Evolutionary conservation across 1,140 invertebrate species (phyloP).

Genomic region (Dysdera silvatica): DNA sequence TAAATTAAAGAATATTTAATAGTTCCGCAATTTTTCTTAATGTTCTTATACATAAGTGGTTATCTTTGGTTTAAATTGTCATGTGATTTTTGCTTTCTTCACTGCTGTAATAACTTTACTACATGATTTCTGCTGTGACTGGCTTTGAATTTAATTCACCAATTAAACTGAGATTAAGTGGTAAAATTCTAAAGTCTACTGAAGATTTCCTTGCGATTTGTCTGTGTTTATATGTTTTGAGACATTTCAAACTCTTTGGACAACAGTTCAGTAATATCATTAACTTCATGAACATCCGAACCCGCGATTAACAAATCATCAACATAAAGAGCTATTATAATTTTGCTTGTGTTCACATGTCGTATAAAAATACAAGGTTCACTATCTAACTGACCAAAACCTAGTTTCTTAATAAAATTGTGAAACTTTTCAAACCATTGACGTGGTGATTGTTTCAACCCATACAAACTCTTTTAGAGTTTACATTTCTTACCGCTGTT

Average conservation of each 20-base stretch:
- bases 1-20: not conserved
- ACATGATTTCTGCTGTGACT: no score
- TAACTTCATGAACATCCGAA: not conserved
- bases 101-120: no score
- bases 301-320: conserved; percentile 14
- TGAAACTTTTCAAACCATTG: conserved; percentile 39
- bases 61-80: no score
- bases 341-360: not conserved
- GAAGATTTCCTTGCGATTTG: no score
- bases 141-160: no score
- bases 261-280: not conserved
- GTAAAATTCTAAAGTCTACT: no score
- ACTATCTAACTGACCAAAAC: not conserved
- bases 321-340: not conserved
- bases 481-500: conserved; percentile 30
- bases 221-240: no score
- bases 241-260: conserved; percentile 20
- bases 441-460: conserved; percentile 38
- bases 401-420: not conserved
- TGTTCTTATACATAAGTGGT: no score
- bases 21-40: not conserved
- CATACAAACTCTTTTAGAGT: conserved; percentile 40
- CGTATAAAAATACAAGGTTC: conserved; percentile 1
- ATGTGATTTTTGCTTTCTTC: no score
- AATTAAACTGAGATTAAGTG: no score